Evolutionary conservation across 2,113 vertebrate species (phyloP), one percentile per base, ranked within the genome.

Genomic region (Ochotona princeps): DNA sequence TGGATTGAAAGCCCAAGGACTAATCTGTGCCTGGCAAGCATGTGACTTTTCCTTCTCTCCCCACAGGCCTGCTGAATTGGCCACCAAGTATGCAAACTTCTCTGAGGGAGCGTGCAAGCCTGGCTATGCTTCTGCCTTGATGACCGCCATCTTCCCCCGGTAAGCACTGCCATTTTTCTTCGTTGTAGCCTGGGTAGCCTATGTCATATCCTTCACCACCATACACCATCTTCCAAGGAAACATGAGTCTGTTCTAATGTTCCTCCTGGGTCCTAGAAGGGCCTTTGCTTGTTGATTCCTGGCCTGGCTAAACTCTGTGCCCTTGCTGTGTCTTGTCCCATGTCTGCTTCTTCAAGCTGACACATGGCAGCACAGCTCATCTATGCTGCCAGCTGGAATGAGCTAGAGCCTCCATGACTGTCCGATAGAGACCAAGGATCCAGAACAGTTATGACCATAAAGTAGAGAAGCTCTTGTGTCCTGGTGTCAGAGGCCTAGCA

Each of bases 101-200:
- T 99, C 99, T 35, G 98, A 99, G 79, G 99, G 99, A 96, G 90
- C 96, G 92, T 99, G 99, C 98, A 99, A 99, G 90, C 99, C 98
- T 15, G 99, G 99, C 96, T 99, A 99, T 70, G 98, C 99, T 73
- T 98, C 99, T 80, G 99, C 99, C 72, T 98, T 99, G 98, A 99
- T 99, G 99, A 98, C 98, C 54, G 96, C 98, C 97, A 99, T 99
- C 98, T 99, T 99, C 95, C 99, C 99, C 91, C 99, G 99, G 99
- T 99, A 98, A 99, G 99, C 97, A 85, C 83, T 84, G 13, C 65
- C 47, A 20, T 32, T 61, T 67, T 57, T 28, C 30, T 67, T 21
- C 60, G 0, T 0, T 63, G 38, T 44, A 15, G 28, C n/a, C 51
- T 38, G 14, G 23, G 47, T 3, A 17, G 21, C 30, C 47, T 4